phyloP scores from a whole-genome alignment of 2,888 invertebrate genomes.

The Harmothoe impar region DNA sequence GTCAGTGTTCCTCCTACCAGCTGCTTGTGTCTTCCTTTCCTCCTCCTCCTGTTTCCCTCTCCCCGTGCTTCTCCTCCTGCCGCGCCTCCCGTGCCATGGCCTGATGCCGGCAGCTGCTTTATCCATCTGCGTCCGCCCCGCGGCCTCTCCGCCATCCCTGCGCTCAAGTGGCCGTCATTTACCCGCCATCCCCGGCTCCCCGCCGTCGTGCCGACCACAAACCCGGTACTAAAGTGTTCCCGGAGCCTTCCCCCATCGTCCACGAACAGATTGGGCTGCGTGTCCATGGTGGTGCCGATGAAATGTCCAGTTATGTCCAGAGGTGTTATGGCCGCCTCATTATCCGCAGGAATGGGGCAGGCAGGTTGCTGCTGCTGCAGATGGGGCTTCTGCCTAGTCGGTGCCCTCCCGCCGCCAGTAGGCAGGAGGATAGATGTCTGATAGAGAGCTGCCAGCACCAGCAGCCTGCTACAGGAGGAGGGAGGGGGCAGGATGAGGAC shows the following conservation, averaged over 20 bases:
- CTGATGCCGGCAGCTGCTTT: slow-evolving; percentile 5
- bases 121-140: slow-evolving; percentile 25
- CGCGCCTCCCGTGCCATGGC: background rate
- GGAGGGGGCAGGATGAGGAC: slow-evolving; percentile 3
- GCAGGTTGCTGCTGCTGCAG: slow-evolving; percentile 24
- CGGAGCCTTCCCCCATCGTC: slow-evolving; percentile 11
- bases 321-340: slow-evolving; percentile 43
- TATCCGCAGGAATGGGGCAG: slow-evolving; percentile 27
- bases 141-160: slow-evolving; percentile 23
- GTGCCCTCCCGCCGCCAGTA: slow-evolving; percentile 52
- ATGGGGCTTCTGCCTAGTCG: slow-evolving; percentile 59
- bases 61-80: slow-evolving; percentile 8
- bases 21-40: background rate
- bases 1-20: background rate
- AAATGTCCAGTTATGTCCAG: background rate
- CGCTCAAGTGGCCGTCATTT: background rate
- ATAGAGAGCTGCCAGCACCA: slow-evolving; percentile 30
- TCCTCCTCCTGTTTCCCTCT: background rate
- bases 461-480: background rate
- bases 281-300: background rate
- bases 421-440: slow-evolving; percentile 20
- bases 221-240: background rate
- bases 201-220: background rate
- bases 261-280: background rate
- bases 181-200: background rate